Conservation (phyloP, 2,888 invertebrate genomes). For the Hyalella azteca region DNA sequence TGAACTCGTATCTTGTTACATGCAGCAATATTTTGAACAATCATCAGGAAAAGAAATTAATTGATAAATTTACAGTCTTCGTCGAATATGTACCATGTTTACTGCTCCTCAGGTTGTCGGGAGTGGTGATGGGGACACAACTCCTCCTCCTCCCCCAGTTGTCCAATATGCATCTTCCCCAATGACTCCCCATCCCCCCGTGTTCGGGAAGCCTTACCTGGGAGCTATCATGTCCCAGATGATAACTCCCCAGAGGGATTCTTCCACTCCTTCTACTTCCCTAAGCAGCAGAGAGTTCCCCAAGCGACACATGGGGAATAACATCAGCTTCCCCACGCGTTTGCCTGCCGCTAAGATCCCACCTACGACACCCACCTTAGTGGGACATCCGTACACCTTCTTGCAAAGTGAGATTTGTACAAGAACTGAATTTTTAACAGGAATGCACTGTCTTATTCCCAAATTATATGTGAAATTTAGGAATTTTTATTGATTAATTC, state of each 20-base stretch:
- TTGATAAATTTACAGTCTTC: too few species aligned
- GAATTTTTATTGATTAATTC: too few species aligned
- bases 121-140: not conserved
- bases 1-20: too few species aligned
- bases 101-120: not conserved
- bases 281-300: not conserved
- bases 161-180: slow-evolving; percentile 49
- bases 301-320: not conserved
- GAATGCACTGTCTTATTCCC: too few species aligned
- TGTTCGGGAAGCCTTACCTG: slow-evolving; percentile 56
- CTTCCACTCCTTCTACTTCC: not conserved
- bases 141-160: slow-evolving; percentile 51
- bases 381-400: not conserved
- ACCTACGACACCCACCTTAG: not conserved
- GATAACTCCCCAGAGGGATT: slow-evolving; percentile 43
- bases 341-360: not conserved
- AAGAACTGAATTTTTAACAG: not conserved
- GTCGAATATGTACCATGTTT: too few species aligned
- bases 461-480: too few species aligned
- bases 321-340: not conserved
- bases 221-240: slow-evolving; percentile 52
- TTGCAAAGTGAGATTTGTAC: not conserved
- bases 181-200: slow-evolving; percentile 57
- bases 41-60: too few species aligned
- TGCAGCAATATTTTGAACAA: too few species aligned